phyloP scores from a whole-genome alignment of 2,888 invertebrate species.

The Macrostomum cliftonense region DNA sequence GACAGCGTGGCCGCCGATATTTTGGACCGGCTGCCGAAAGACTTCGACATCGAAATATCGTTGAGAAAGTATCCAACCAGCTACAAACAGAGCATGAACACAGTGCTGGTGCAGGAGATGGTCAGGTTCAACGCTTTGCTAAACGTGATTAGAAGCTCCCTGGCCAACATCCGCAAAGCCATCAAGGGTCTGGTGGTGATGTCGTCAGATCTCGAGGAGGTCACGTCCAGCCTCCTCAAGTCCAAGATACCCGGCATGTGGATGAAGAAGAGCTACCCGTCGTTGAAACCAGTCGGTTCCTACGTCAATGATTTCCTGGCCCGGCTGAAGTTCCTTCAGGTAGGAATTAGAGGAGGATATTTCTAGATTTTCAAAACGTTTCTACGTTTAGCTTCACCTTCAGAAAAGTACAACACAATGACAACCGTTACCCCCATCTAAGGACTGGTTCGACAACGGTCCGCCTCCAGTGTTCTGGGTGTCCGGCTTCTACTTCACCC shows the following conservation, averaged over 20 bases:
- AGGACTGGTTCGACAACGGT: conserved; percentile 37
- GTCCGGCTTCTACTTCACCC: conserved; percentile 40
- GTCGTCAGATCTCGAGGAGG: conserved; percentile 65
- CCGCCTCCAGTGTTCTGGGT: conserved; percentile 38
- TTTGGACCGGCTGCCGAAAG: conserved; percentile 42
- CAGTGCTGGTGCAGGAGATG: conserved; percentile 40
- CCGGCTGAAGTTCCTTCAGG: conserved; percentile 46
- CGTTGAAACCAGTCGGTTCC: conserved; percentile 38
- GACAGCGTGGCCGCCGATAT: conserved; percentile 60
- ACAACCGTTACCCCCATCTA: too few species aligned
- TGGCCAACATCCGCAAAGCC: conserved; percentile 35
- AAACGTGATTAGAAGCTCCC: conserved; percentile 25
- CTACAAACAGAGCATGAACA: conserved; percentile 39
- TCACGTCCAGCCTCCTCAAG: conserved; percentile 59
- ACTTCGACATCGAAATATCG: conserved; percentile 35
- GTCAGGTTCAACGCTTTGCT: conserved; percentile 36
- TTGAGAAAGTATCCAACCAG: conserved; percentile 36
- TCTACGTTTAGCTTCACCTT: too few species aligned
- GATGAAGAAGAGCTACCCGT: conserved; percentile 39
- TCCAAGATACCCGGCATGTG: conserved; percentile 46
- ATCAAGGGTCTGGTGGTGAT: conserved; percentile 62
- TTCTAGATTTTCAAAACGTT: too few species aligned
- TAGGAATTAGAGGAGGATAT: too few species aligned
- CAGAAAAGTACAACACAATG: too few species aligned
- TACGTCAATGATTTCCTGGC: conserved; percentile 38